phyloP scores from a whole-genome alignment of 2,888 invertebrate species.

The Sycophila texana region DNA sequence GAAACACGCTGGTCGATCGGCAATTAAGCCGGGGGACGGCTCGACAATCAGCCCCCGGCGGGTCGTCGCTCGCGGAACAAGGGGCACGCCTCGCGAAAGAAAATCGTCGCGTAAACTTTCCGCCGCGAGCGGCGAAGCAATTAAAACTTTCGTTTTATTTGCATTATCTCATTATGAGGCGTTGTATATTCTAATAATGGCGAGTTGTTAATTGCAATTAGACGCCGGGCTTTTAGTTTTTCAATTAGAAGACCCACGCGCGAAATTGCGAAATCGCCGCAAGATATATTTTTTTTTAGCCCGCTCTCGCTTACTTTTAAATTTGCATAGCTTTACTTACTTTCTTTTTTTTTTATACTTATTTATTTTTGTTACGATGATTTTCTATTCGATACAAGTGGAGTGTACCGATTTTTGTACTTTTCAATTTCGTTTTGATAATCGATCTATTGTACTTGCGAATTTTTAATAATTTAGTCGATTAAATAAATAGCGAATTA shows the following conservation, averaged over 20 bases:
- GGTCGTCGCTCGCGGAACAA: conserved; percentile 72
- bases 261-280: conserved; percentile 47
- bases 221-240: conserved; percentile 60
- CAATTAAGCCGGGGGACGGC: too few relatives aligned
- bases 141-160: conserved; percentile 76
- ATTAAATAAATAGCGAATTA: too few relatives aligned
- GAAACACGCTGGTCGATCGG: conserved; percentile 53
- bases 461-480: too few relatives aligned
- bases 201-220: conserved; percentile 75
- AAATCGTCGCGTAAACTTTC: neutral
- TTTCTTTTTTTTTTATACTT: neutral
- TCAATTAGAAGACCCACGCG: conserved; percentile 49
- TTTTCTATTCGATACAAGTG: too few relatives aligned
- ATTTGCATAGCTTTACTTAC: neutral
- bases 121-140: conserved; percentile 70
- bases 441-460: too few relatives aligned
- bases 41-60: conserved; percentile 64
- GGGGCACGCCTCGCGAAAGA: conserved; percentile 69
- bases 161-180: conserved; percentile 75
- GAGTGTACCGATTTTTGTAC: too few relatives aligned
- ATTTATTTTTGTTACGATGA: too few relatives aligned
- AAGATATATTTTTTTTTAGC: too few relatives aligned
- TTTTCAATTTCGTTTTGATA: too few relatives aligned
- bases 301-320: neutral
- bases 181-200: conserved; percentile 73